phyloP scores from a whole-genome alignment of 2,113 vertebrate species.

The Alethe castanea region DNA sequence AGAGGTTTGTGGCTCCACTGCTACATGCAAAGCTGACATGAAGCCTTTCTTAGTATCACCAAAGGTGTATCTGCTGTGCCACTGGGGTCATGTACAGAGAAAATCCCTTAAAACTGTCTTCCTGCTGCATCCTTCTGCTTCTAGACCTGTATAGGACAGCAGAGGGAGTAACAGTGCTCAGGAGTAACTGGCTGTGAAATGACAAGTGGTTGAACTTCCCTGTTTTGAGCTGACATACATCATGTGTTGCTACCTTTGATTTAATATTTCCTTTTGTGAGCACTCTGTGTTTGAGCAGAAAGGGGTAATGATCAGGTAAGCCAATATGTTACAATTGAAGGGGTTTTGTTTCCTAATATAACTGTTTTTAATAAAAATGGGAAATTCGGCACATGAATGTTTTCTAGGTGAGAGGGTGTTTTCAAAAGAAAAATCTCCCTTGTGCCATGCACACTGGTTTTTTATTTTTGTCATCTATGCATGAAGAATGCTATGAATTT shows the following conservation, averaged over 20 bases:
- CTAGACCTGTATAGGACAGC: not conserved
- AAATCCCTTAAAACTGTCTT: not conserved
- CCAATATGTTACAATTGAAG: not conserved
- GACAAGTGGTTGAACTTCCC: not conserved
- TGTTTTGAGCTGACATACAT: not conserved
- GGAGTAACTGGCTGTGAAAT: not conserved
- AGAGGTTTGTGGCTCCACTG: not conserved
- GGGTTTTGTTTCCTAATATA: not conserved
- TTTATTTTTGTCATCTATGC: not conserved
- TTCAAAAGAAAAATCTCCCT: not conserved
- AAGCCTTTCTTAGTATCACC: not conserved
- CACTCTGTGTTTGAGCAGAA: not conserved
- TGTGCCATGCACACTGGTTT: not conserved
- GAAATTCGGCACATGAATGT: not conserved
- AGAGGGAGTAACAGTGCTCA: not conserved
- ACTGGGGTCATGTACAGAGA: not conserved
- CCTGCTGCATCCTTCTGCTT: not conserved
- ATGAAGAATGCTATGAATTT: not conserved
- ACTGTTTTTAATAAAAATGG: not conserved
- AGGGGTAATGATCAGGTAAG: not conserved
- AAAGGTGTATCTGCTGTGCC: not conserved
- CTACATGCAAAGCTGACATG: not conserved
- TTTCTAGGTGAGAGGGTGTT: not conserved
- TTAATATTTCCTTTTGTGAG: not conserved
- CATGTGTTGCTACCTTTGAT: not conserved